phyloP scores from a whole-genome alignment of 2,113 vertebrate genomes.

The Chloebia gouldiae region DNA sequence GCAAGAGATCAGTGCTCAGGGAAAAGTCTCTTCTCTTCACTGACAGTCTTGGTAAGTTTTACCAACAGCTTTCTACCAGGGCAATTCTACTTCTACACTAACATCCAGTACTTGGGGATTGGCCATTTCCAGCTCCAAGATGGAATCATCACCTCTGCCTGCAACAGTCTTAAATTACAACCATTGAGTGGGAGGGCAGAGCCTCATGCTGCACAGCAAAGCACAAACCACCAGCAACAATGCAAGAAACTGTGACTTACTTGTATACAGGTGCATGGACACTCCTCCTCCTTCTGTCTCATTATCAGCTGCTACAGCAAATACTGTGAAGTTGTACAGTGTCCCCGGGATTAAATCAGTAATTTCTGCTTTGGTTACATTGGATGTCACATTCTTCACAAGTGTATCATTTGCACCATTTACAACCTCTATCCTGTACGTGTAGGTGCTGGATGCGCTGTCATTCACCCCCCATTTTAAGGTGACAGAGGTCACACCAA shows the following conservation, averaged over 20 bases:
- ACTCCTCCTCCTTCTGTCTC: background rate
- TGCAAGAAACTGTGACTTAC: background rate
- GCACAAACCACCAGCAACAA: background rate
- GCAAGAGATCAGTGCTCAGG: background rate
- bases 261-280: fast-evolving
- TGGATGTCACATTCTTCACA: fast-evolving
- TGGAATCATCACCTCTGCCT: background rate
- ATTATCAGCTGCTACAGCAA: background rate
- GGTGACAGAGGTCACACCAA: background rate
- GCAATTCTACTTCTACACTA: background rate
- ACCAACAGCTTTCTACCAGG: background rate
- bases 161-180: background rate
- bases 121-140: background rate
- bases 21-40: background rate
- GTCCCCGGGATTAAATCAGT: background rate
- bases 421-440: background rate
- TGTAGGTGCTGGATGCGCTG: fast-evolving
- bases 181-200: background rate
- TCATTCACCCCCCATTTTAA: slow-evolving; percentile 59
- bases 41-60: background rate
- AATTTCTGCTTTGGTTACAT: fast-evolving
- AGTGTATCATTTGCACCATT: fast-evolving
- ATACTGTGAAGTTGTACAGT: background rate
- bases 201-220: background rate
- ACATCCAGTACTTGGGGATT: background rate